These are phyloP conservation scores for Drosophila prolongata DNA, from an alignment of 2,888 invertebrate genomes.

Conservation along the genomic window DNA sequence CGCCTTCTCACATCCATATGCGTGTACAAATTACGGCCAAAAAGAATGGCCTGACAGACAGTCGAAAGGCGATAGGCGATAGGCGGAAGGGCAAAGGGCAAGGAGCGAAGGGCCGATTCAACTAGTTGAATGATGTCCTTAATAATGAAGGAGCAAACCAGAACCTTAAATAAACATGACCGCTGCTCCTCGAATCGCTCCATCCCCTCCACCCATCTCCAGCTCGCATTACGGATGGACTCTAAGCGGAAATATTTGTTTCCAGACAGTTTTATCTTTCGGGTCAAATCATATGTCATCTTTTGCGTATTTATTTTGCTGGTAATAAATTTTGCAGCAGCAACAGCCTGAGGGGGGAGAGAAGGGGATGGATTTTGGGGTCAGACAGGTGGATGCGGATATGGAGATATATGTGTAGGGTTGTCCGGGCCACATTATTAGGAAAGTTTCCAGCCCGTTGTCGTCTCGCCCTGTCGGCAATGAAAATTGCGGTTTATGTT, in stretches of 20 bases:
- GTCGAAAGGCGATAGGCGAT: constrained; percentile 12
- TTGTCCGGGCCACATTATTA: constrained; percentile 64
- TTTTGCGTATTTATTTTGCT: constrained; percentile 73
- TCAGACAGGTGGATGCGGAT: constrained; percentile 45
- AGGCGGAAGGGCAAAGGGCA: constrained; percentile 8
- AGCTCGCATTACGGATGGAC: constrained; percentile 28
- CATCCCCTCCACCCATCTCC: background rate
- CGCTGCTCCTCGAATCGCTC: constrained; percentile 43
- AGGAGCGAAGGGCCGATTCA: constrained; percentile 44
- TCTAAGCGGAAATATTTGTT: constrained; percentile 74
- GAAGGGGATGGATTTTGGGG: background rate
- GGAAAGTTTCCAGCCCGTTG: constrained; percentile 61
- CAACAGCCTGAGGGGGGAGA: constrained; percentile 38
- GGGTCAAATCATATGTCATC: constrained; percentile 79
- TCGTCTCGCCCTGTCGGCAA: constrained; percentile 45
- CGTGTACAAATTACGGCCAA: constrained; percentile 64
- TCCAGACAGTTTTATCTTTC: constrained; percentile 74
- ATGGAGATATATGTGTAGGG: constrained; percentile 25
- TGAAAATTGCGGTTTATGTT: constrained; percentile 76
- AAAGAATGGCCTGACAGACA: constrained; percentile 49
- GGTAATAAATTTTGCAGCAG: constrained; percentile 58
- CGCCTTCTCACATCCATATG: constrained; percentile 39
- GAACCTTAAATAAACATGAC: constrained; percentile 70
- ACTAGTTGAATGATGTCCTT: constrained; percentile 79
- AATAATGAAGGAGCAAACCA: constrained; percentile 72